Conservation (phyloP, 2,888 invertebrate genomes). For the Xylota sylvarum region DNA sequence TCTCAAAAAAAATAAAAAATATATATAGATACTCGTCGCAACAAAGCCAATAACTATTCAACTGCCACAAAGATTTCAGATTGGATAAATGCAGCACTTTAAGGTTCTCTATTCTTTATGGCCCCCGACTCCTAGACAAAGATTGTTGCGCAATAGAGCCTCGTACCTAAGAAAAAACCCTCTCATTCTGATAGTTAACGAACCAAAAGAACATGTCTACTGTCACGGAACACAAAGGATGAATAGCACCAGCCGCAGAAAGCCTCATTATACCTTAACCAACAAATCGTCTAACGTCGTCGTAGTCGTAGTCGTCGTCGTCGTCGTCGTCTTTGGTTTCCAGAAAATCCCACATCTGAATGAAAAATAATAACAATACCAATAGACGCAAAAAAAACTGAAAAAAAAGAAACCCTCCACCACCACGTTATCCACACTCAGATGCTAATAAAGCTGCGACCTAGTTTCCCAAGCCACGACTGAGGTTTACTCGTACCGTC, state of each 20-base stretch:
- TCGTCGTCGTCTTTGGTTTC: constrained; percentile 56
- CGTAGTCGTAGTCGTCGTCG: constrained; percentile 35
- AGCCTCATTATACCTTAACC: constrained; percentile 60
- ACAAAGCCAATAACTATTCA: constrained; percentile 42
- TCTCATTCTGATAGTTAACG: constrained; percentile 43
- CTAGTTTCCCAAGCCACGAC: constrained; percentile 76
- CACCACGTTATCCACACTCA: constrained; percentile 63
- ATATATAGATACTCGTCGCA: not conserved
- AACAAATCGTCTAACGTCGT: constrained; percentile 20
- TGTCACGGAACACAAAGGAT: constrained; percentile 73
- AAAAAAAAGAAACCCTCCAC: constrained; percentile 32
- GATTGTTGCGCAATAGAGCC: constrained; percentile 48
- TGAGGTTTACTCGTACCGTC: constrained; percentile 56
- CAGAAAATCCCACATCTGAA: constrained; percentile 75
- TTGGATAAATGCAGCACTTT: constrained; percentile 53
- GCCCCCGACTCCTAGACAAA: constrained; percentile 28
- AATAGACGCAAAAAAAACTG: constrained; percentile 51
- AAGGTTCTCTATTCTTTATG: constrained; percentile 38
- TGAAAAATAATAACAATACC: constrained; percentile 70
- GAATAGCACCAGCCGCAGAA: constrained; percentile 44
- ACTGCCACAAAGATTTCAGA: constrained; percentile 49
- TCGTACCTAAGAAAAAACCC: constrained; percentile 2
- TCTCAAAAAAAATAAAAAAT: too few relatives aligned
- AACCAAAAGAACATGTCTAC: constrained; percentile 70
- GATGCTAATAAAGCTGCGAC: constrained; percentile 77